Percentiles rank a stretch among this genome's conserved stretches.
These are phyloP conservation scores for Fabriciana adippe DNA, from an alignment of 2,888 invertebrate species.

Conservation along the genomic window DNA sequence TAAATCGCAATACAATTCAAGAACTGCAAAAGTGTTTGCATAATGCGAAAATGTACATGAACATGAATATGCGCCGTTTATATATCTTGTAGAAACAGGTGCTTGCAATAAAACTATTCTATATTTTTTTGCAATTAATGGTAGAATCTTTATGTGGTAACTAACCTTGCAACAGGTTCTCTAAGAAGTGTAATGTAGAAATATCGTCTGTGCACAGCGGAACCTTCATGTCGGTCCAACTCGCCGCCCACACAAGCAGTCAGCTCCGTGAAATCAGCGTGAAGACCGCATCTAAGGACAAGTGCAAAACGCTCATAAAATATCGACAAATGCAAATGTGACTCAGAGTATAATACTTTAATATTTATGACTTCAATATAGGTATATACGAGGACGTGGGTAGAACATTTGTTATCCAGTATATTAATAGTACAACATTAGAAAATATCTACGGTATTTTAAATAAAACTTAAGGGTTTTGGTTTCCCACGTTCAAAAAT, in stretches of 20 bases:
- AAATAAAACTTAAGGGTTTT: no score
- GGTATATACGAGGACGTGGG: no score
- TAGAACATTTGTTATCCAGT: background rate
- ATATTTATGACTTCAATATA: background rate
- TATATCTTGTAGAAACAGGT: no score
- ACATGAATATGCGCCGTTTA: no score
- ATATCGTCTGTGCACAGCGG: constrained; percentile 91
- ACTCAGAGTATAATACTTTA: background rate
- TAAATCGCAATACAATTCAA: no score
- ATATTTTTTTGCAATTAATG: no score
- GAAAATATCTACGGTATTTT: no score
- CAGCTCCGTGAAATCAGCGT: constrained; percentile 99
- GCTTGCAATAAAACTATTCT: no score
- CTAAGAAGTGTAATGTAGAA: constrained; percentile 98
- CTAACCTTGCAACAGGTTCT: constrained; percentile 91
- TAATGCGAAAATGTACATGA: no score
- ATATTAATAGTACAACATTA: background rate
- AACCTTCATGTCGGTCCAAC: constrained; percentile 94
- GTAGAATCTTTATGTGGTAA: background rate
- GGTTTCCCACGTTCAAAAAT: no score
- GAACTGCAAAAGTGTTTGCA: no score
- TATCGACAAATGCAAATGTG: constrained; percentile 17
- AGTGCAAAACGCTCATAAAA: constrained; percentile 34
- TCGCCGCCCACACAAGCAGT: constrained; percentile 95
- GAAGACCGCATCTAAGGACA: constrained; percentile 90